Base-by-base conservation (phyloP, 2,797 vertebrate genomes). In the Alfaro cultratus region DNA sequence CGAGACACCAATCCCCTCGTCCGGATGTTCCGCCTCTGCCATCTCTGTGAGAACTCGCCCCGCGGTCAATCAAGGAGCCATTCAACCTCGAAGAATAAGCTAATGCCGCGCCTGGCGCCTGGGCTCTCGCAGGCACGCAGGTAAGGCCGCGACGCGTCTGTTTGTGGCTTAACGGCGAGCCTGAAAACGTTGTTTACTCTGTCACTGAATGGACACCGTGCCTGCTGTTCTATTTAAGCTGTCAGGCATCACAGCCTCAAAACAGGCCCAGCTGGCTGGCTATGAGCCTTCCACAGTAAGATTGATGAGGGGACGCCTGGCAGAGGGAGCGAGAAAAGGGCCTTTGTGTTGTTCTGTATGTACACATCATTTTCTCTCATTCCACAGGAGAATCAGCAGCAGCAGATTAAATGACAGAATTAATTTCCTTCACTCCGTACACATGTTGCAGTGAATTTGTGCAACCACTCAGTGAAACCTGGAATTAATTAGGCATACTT, bases 321-420 rank as follows among this genome's bases (percentile, higher is more conserved):
- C 85, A 87, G 86, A 86, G 80, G 78, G 73, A 89, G 86, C 80
- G 39, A 73, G 89, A 85, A 81, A 67, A 45, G 15, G 74, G 85
- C 87, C 87, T 88, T 83, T 92, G 91, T 90, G 87, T 46, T 85
- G 39, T 49, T 82, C 84, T 83, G 86, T 91, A 86, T 86, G 89
- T 88, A 86, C 88, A 90, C 89, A 91, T 93, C 80, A 87, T 91
- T 91, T 92, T 85, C 86, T 83, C 81, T 84, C 83, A 75, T 91
- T 93, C 79, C 87, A 80, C 79, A n/a, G 81, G 86, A 93, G 93
- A 87, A 91, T 91, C 87, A 80, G 86, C 87, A 75, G 81, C 88
- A 82, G 85, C 87, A 92, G 93, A 95, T 95, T 93, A 94, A 94
- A 93, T 89, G 91, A 91, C 94, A 92, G 87, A 92, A 91, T 83